Percentiles rank a stretch among this genome's conserved stretches.
Conservation (phyloP, 2,113 vertebrate genomes). For the Trogon melanurus region DNA sequence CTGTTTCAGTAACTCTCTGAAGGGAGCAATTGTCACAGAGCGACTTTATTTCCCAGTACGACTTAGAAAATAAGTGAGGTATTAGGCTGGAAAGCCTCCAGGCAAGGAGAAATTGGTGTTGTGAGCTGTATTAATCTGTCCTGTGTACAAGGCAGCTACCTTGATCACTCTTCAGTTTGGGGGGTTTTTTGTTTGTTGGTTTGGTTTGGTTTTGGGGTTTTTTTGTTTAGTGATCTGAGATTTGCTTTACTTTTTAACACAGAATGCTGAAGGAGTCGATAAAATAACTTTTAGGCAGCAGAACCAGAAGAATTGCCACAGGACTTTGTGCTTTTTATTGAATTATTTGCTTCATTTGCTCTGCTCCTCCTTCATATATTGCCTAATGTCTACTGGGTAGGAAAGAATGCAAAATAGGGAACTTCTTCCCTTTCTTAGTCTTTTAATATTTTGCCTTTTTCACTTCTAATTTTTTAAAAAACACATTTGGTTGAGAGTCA, state of each 20-base stretch:
- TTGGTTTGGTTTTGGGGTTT: background rate
- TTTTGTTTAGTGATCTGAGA: background rate
- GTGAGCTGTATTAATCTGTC: background rate
- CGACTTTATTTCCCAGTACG: background rate
- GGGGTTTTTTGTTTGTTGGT: background rate
- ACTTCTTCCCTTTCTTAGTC: background rate
- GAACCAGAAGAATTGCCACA: background rate
- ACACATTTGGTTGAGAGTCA: background rate
- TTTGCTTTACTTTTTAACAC: constrained; percentile 8
- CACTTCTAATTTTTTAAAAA: background rate
- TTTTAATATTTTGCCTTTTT: background rate
- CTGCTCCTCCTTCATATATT: background rate
- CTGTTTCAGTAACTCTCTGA: background rate
- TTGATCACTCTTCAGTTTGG: background rate
- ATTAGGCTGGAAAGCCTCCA: background rate
- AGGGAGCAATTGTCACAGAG: background rate
- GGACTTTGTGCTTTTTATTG: background rate
- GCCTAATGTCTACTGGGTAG: background rate
- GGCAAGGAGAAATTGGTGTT: background rate
- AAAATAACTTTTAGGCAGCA: background rate
- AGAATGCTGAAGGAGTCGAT: background rate
- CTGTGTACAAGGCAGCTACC: background rate
- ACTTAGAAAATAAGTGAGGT: background rate
- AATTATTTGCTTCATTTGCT: constrained; percentile 28
- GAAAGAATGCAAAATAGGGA: background rate